Evolutionary conservation across 2,113 vertebrate species (phyloP).

Genomic region (Chamaetylas fuelleborni): DNA sequence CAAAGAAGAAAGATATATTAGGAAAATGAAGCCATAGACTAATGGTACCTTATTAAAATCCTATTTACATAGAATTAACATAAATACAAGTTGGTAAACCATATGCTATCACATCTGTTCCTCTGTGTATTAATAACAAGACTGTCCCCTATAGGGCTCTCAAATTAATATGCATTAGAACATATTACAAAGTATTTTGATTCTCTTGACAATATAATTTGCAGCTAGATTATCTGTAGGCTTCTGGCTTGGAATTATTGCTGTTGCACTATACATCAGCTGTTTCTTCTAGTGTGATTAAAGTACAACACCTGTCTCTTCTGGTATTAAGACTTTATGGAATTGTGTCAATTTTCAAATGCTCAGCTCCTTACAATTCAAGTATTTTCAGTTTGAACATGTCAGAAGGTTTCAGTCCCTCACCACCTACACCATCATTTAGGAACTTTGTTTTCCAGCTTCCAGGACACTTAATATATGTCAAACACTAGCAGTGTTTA

Average conservation of each 20-base stretch:
- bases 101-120: constrained; percentile 81
- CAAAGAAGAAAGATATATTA: constrained; percentile 65
- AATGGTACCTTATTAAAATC: constrained; percentile 81
- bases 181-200: constrained; percentile 59
- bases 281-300: constrained; percentile 3
- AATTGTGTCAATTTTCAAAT: not conserved
- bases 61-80: constrained; percentile 84
- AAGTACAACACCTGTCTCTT: constrained; percentile 22
- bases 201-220: constrained; percentile 62
- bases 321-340: not conserved
- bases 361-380: not conserved
- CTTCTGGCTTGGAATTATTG: not conserved
- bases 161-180: constrained; percentile 76
- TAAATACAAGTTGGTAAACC: constrained; percentile 81
- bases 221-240: constrained; percentile 44
- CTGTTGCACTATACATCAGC: not conserved
- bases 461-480: not conserved
- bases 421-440: not conserved
- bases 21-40: constrained; percentile 72
- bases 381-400: not conserved
- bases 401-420: not conserved
- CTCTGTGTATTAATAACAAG: constrained; percentile 78
- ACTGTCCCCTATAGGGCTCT: constrained; percentile 75
- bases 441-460: not conserved
- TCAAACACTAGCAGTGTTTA: not conserved